Base-by-base conservation (phyloP, 2,888 invertebrate genomes). In the Nysson spinosus region DNA sequence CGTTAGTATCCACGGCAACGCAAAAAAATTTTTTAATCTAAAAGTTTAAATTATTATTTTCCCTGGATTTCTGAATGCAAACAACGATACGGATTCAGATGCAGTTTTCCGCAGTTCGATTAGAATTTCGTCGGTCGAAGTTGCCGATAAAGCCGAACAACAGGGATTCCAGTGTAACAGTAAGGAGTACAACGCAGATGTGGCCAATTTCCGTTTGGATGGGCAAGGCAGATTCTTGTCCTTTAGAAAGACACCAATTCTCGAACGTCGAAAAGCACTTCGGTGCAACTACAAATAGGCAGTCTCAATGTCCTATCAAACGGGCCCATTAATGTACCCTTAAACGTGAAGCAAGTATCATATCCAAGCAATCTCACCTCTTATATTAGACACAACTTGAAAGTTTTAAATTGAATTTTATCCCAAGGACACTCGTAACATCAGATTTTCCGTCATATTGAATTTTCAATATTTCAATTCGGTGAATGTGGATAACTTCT, bases 111-210 rank as follows among this genome's bases (percentile, higher is more conserved):
- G 32, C 39, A 20, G 51, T 69, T 70, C 55, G 57, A 75, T 75
- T 69, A 75, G 51, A 67, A 51, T 24, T 4, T 16, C 47, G 40
- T 39, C 39, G 34, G 37, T 52, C 60, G 19, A 34, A 67, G 56
- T 65, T 61, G 37, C 57, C 69, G 66, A 66, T 69, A 69, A 72
- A 54, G 37, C 37, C 52, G 47, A 30, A 16, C 26, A 56, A 58
- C 55, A 54, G 14, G 46, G 44, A 66, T 64, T 56, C 54, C 28
- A 47, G 12, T 28, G 46, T 40, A 14, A 22, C 52, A 12, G 69
- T 69, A 69, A 72, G 69, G 61, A 66, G 61, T 37, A 51, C 44
- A 24, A 32, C 51, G 47, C 64, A 67, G 72, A 66, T 75, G 66
- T 42, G 60, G 56, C 61, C 72, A 70, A 72, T 75, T 75, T 72